Base-by-base conservation (phyloP, 2,797 vertebrate genomes). In the Gambusia yucatana region DNA sequence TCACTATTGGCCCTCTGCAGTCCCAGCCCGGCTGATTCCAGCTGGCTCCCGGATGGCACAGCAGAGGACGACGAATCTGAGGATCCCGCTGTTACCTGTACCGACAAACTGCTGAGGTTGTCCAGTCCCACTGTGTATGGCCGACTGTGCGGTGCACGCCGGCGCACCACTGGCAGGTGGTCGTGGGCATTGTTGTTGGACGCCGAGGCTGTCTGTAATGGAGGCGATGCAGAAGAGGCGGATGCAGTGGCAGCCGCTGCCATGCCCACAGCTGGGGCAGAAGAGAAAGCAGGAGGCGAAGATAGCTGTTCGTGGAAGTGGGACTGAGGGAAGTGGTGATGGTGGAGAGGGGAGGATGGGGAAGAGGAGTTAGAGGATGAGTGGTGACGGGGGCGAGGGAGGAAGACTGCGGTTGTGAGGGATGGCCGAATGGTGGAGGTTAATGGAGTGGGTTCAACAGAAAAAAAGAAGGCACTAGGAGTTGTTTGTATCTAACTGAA, bases 1-100 rank as follows among this genome's bases (percentile, higher is more conserved):
- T 99, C 98, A 0, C 98, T 99, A 88, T 98, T 99, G 93, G 98
- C 97, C 57, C 98, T 92, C 85, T 97, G 97, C 6, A 99, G 89
- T 79, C 97, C 96, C 94, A 97, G 10, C 25, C 47, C 87, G 0
- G 77, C 2, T 0, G 39, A 39, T 67, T 94, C 94, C 2, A 74
- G 11, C 33, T 90, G 89, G 36, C 17, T 69, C 9, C 72, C 88
- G 0, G 87, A 77, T 0, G 85, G 33, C 78, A 78, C 63, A 3
- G 22, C 3, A 2, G 86, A 6, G 3, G 85, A 77, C 20, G 91
- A 80, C 0, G 91, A 67, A 0, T 25, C 41, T 14, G 90, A 71
- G 13, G 84, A 16, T 8, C 55, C 67, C 0, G 25, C 72, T 4
- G 69, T 2, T 59, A 91, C 93, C 92, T 96, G 96, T 4, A 92